Percentiles rank a stretch among this genome's conserved stretches.
These are phyloP conservation scores for Chaitophorus viminalis DNA, from an alignment of 2,888 invertebrate species.

Conservation along the genomic window DNA sequence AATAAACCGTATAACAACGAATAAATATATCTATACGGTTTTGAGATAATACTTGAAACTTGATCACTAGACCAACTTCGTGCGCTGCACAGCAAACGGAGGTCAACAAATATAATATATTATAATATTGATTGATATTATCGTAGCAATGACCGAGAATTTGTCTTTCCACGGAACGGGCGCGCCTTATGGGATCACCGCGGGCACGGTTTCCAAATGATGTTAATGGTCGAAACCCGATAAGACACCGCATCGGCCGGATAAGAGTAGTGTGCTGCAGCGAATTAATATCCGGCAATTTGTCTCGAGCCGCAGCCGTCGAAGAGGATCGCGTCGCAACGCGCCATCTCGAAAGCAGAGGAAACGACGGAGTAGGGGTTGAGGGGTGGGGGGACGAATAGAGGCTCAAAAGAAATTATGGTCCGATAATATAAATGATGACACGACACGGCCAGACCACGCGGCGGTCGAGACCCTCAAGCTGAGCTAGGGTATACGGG, in stretches of 20 bases:
- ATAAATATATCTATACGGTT: not conserved
- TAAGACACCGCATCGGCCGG: constrained; percentile 44
- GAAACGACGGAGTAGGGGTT: not conserved
- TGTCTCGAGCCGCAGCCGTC: constrained; percentile 41
- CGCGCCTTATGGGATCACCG: not conserved
- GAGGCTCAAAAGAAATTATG: constrained; percentile 53
- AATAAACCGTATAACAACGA: not conserved
- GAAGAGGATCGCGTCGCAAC: constrained; percentile 53
- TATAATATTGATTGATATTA: constrained; percentile 17
- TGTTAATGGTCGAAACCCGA: constrained; percentile 45
- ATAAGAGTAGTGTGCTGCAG: constrained; percentile 2
- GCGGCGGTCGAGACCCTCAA: constrained; percentile 30
- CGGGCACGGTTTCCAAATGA: constrained; percentile 48
- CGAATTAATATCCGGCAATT: constrained; percentile 60
- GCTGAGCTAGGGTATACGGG: not conserved
- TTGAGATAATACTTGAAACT: constrained; percentile 19
- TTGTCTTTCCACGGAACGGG: constrained; percentile 21
- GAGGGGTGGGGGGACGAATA: too few species aligned
- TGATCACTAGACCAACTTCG: constrained; percentile 21
- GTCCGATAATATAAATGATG: constrained; percentile 62
- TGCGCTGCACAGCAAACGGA: not conserved
- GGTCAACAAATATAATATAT: too few species aligned
- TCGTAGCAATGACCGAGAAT: constrained; percentile 1
- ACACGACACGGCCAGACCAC: constrained; percentile 59
- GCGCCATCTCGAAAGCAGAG: not conserved